These are phyloP conservation scores for Trididemnum nubilum DNA, from an alignment of 23 tunicate species.

Conservation along the genomic window DNA sequence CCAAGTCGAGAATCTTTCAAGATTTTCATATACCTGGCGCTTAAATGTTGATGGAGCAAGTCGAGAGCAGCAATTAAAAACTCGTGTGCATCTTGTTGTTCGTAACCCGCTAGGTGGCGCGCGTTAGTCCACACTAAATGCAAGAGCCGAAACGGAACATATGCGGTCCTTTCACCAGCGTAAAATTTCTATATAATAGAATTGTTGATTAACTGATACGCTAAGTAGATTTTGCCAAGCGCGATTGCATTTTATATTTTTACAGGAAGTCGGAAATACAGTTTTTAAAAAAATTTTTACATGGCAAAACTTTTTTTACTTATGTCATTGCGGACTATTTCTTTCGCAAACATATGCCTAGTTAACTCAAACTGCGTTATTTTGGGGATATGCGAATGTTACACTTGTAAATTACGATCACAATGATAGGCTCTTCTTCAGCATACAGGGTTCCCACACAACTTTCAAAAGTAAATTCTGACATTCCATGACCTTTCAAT, in stretches of 20 bases:
- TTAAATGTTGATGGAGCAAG: conserved; percentile 73
- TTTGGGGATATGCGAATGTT: no score
- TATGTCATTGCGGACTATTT: no score
- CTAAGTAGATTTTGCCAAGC: neutral
- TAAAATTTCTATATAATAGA: conserved; percentile 80
- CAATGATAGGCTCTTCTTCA: no score
- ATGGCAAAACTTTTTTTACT: no score
- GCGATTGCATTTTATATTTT: neutral
- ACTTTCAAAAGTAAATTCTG: no score
- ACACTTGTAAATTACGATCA: no score
- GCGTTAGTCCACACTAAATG: conserved; percentile 95
- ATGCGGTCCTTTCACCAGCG: conserved; percentile 74
- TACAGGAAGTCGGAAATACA: neutral
- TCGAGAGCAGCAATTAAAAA: conserved; percentile 92
- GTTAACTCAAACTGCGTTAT: no score
- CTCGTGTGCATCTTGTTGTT: conserved; percentile 99
- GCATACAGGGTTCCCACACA: no score
- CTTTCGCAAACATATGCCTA: no score
- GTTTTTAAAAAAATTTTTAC: neutral
- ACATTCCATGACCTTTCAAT: no score
- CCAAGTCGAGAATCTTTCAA: no score
- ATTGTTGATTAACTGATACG: no score
- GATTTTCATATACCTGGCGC: conserved; percentile 77
- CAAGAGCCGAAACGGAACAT: conserved; percentile 76
- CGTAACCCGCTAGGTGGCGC: conserved; percentile 95